phyloP scores from a whole-genome alignment of 2,797 vertebrate species.

The Diplodus sargus region DNA sequence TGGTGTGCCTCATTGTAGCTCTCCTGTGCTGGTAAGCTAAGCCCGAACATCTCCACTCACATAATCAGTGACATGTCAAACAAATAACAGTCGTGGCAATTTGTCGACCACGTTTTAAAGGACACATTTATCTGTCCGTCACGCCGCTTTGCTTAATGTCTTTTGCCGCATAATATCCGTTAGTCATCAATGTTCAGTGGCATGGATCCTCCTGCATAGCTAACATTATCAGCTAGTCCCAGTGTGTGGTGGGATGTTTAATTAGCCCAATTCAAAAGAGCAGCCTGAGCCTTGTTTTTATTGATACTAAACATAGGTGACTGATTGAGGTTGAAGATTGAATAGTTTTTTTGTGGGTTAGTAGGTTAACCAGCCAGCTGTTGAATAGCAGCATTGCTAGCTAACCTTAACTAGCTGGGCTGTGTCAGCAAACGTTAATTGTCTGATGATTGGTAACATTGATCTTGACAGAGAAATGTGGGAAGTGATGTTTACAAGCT shows the following conservation, averaged over 20 bases:
- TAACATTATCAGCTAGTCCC: slow-evolving; percentile 40
- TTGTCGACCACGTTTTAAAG: neutral
- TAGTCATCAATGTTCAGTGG: slow-evolving; percentile 27
- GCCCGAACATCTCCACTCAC: neutral
- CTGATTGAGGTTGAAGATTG: neutral
- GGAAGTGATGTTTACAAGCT: neutral
- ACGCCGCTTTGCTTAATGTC: slow-evolving; percentile 1
- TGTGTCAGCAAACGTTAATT: slow-evolving; percentile 9
- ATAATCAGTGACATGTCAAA: neutral
- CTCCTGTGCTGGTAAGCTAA: slow-evolving; percentile 88
- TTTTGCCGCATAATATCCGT: slow-evolving; percentile 36
- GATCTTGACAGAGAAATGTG: neutral
- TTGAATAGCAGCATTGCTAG: slow-evolving; percentile 52
- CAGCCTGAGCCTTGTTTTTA: neutral
- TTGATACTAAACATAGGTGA: neutral
- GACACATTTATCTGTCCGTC: neutral
- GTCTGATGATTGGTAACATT: neutral
- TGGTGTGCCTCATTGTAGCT: slow-evolving; percentile 88
- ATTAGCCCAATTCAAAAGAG: neutral
- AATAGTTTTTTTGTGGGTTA: neutral
- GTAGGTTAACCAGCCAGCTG: slow-evolving; percentile 46
- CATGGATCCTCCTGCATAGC: slow-evolving; percentile 51
- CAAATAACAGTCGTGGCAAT: neutral
- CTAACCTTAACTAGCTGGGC: slow-evolving; percentile 27
- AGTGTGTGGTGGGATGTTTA: neutral